Evolutionary conservation across 1,140 invertebrate genomes (phyloP).

Genomic region (Muscidifurax raptorellus): DNA sequence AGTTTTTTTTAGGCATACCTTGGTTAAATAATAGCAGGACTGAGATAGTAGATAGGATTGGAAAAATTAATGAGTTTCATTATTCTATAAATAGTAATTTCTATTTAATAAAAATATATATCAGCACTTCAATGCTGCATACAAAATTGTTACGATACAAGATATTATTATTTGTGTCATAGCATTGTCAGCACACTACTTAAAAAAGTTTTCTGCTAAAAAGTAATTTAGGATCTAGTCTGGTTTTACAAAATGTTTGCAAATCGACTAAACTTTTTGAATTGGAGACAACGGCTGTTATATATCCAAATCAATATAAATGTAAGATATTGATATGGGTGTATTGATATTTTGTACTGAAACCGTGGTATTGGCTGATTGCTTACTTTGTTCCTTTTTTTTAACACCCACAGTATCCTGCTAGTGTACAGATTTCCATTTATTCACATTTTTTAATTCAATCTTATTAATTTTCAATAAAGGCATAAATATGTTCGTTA

Average conservation of each 20-base stretch:
- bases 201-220: constrained; percentile 9
- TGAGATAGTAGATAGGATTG: background rate
- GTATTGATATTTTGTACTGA: constrained; percentile 74
- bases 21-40: constrained; percentile 4
- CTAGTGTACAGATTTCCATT: constrained; percentile 57
- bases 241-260: constrained; percentile 48
- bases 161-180: constrained; percentile 6
- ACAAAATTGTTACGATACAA: constrained; percentile 17
- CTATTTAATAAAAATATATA: constrained; percentile 30
- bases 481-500: background rate
- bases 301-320: constrained; percentile 74
- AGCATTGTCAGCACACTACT: background rate
- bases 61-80: constrained; percentile 2
- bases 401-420: constrained; percentile 62
- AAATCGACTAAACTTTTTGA: constrained; percentile 67
- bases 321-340: constrained; percentile 74
- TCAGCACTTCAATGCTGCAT: background rate
- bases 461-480: background rate
- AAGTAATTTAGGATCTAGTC: constrained; percentile 46
- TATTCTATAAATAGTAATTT: constrained; percentile 12
- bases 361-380: constrained; percentile 76
- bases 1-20: constrained; percentile 60
- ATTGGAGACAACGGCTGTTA: constrained; percentile 71
- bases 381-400: constrained; percentile 72
- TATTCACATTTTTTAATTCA: constrained; percentile 1